Percentiles rank a stretch among this genome's conserved stretches.
Evolutionary conservation across 2,113 vertebrate species (phyloP).

Genomic region (Syngnathus scovelli): DNA sequence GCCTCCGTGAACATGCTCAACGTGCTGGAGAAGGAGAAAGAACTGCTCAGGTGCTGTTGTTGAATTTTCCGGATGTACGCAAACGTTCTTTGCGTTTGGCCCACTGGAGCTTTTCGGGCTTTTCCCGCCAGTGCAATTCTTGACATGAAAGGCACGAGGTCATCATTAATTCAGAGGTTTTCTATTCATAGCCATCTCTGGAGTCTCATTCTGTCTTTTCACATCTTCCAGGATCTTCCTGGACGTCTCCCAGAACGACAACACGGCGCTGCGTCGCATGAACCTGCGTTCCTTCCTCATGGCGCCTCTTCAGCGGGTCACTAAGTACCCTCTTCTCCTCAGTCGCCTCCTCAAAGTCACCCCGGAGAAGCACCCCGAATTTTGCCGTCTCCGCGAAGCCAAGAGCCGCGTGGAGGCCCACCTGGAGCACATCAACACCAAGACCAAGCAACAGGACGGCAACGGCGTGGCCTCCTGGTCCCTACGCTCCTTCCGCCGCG

Average conservation of each 20-base stretch:
- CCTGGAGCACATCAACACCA: constrained; percentile 92
- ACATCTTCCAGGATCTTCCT: constrained; percentile 81
- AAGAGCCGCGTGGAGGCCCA: constrained; percentile 88
- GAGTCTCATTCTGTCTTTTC: not conserved
- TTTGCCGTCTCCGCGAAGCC: constrained; percentile 79
- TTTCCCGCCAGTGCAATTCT: constrained; percentile 43
- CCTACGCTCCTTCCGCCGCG: constrained; percentile 83
- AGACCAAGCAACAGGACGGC: constrained; percentile 87
- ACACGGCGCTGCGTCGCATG: constrained; percentile 86
- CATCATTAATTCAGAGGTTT: constrained; percentile 59
- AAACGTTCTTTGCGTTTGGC: not conserved
- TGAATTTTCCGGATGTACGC: no score
- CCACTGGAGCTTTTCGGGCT: constrained; percentile 20
- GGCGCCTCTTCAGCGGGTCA: constrained; percentile 86
- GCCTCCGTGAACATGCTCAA: constrained; percentile 86
- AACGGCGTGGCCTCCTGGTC: constrained; percentile 78
- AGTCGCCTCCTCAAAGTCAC: constrained; percentile 87
- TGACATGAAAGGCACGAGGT: constrained; percentile 46
- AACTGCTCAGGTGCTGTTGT: constrained; percentile 78
- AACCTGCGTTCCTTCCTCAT: constrained; percentile 90
- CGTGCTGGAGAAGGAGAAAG: constrained; percentile 87
- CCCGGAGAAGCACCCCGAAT: constrained; percentile 80
- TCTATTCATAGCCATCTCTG: constrained; percentile 44
- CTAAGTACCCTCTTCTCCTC: constrained; percentile 84
- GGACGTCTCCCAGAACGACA: constrained; percentile 89